These are phyloP conservation scores for Ypsolopha sequella DNA, from an alignment of 2,888 invertebrate genomes.

Conservation along the genomic window DNA sequence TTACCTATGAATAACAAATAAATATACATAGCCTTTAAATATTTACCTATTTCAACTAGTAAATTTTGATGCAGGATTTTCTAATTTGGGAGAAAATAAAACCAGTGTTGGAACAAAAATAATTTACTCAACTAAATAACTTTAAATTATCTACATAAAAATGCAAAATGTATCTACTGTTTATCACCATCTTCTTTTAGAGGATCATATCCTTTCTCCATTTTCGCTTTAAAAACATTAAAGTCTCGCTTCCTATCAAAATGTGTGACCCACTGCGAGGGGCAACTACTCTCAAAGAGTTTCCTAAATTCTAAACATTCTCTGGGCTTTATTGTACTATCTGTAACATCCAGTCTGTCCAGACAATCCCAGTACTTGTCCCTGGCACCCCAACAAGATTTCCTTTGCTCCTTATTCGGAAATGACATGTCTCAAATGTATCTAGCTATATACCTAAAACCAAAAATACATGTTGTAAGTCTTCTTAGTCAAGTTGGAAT, in stretches of 20 bases:
- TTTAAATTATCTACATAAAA: slow-evolving; percentile 41
- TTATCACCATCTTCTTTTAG: slow-evolving; percentile 56
- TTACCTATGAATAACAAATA: not conserved
- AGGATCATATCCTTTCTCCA: slow-evolving; percentile 88
- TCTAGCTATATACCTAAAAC: slow-evolving; percentile 43
- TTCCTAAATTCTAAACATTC: slow-evolving; percentile 79
- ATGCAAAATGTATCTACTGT: slow-evolving; percentile 22
- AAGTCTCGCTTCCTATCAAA: slow-evolving; percentile 93
- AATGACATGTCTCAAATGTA: slow-evolving; percentile 76
- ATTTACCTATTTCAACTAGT: not conserved
- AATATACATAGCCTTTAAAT: not conserved
- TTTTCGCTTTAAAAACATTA: slow-evolving; percentile 87
- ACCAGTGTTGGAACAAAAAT: slow-evolving; percentile 25
- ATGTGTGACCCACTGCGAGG: slow-evolving; percentile 92
- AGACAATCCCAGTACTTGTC: slow-evolving; percentile 94
- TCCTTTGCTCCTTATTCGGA: slow-evolving; percentile 82
- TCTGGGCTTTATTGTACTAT: slow-evolving; percentile 60
- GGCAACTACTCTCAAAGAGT: slow-evolving; percentile 82
- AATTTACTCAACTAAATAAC: slow-evolving; percentile 52
- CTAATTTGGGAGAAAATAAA: slow-evolving; percentile 28
- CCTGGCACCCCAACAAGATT: slow-evolving; percentile 86
- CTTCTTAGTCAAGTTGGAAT: too few species aligned
- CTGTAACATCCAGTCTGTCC: slow-evolving; percentile 75
- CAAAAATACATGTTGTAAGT: slow-evolving; percentile 16
- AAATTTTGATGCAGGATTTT: not conserved